These are phyloP conservation scores for Cantharis lateralis DNA, from an alignment of 2,888 invertebrate genomes.

Conservation along the genomic window DNA sequence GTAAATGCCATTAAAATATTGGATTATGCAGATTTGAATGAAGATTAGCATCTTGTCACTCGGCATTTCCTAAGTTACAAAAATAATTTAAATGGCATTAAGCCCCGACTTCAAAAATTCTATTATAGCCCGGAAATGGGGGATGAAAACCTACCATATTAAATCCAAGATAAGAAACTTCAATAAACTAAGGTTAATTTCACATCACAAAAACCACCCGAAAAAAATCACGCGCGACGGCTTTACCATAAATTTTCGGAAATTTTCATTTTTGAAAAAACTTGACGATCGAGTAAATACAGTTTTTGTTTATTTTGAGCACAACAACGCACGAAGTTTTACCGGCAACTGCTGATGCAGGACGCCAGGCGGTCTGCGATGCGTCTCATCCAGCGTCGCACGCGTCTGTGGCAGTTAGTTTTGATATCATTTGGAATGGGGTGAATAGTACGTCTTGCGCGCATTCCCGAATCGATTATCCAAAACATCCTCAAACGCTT, in stretches of 20 bases:
- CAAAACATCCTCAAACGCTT: slow-evolving; percentile 26
- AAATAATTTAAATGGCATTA: background rate
- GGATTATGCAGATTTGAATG: background rate
- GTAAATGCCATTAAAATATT: background rate
- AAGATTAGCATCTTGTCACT: background rate
- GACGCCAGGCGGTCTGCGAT: slow-evolving; percentile 34
- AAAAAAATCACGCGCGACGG: background rate
- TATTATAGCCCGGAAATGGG: background rate
- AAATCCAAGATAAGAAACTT: background rate
- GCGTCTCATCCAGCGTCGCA: slow-evolving; percentile 34
- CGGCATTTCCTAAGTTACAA: background rate
- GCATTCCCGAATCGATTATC: slow-evolving; percentile 20
- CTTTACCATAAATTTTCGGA: background rate
- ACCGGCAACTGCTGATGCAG: slow-evolving; percentile 26
- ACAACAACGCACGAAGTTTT: slow-evolving; percentile 8
- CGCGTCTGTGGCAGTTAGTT: slow-evolving; percentile 42
- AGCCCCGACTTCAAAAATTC: background rate
- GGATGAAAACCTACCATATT: background rate
- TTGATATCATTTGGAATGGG: slow-evolving; percentile 34
- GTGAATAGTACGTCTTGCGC: slow-evolving; percentile 27
- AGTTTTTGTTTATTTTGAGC: background rate
- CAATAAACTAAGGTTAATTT: background rate
- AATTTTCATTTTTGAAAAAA: background rate
- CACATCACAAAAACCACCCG: background rate
- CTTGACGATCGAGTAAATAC: background rate